Base-by-base conservation (phyloP, 2,113 vertebrate species). In the Nothobranchius kuhntae region DNA sequence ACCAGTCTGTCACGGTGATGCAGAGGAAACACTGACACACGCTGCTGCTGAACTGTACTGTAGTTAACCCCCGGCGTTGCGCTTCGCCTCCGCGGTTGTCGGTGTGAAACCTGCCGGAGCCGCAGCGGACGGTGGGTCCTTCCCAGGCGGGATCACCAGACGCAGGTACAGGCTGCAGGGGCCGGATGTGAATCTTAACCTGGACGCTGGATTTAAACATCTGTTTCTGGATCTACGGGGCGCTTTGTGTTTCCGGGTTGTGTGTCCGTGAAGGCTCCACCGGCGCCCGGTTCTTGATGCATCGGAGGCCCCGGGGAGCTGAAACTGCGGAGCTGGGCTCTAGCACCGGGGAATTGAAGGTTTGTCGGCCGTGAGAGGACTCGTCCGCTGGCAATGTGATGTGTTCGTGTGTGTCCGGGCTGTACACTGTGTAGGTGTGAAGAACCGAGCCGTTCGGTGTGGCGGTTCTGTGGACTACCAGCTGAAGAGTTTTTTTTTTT, bases 341-440 rank as follows among this genome's bases (percentile, higher is more conserved):
- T 55, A 73, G 81, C 77, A 65, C 73, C 78, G 84, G 81, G 73
- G 65, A 50, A 66, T 65, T n/a, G 69, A 61, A 86, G 91, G 87
- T 91, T 83, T 59, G 82, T 65, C n/a, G 50, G 76, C 62, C 60
- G 13, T 13, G 15, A 15, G 7, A 38, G 9, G 4, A 30, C 30
- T 30, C 30, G 30, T 30, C 30, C 30, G 30, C 30, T 30, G 21
- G 21, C 21, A 21, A 21, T 21, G 30, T 30, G 30, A 30, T 30
- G 30, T 30, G 30, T 1, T 30, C 21, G 30, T 30, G 30, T 4
- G 30, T 30, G 30, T 30, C 30, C 30, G 30, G 30, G 30, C 30
- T 30, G 30, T 30, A 30, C 3, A 30, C 9, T 1, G 13, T 2
- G 14, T 1, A 1, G 24, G 45, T 21, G 3, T 12, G 0, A 2